Evolutionary conservation across 30 jellyfish, hydroid and myxozoan species (phyloP).

Genomic region (Hydractinia echinata): DNA sequence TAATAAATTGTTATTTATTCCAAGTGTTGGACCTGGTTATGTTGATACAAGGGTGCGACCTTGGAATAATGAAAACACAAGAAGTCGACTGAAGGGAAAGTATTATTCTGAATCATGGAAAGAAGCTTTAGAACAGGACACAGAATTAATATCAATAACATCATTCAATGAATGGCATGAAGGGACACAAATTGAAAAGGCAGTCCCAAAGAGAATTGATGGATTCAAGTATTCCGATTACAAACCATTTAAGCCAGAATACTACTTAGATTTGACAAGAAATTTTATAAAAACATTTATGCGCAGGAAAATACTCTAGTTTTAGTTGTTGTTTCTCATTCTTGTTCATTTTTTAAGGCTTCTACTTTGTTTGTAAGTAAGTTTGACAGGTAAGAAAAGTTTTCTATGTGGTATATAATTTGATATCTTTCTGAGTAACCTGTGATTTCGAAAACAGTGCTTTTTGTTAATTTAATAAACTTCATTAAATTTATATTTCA

Average conservation of each 20-base stretch:
- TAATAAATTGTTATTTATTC: constrained; percentile 52
- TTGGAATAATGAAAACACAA: constrained; percentile 83
- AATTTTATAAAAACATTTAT: constrained; percentile 34
- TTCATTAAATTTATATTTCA: too few species aligned
- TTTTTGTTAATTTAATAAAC: too few species aligned
- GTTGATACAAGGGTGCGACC: constrained; percentile 89
- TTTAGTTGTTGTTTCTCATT: too few species aligned
- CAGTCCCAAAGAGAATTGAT: constrained; percentile 43
- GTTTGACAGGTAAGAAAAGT: too few species aligned
- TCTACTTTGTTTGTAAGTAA: too few species aligned
- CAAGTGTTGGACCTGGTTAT: constrained; percentile 98
- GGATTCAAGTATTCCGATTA: constrained; percentile 52
- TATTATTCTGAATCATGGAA: constrained; percentile 78
- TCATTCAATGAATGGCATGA: constrained; percentile 99
- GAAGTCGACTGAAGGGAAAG: constrained; percentile 60
- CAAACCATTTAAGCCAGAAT: constrained; percentile 57
- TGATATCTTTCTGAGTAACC: too few species aligned
- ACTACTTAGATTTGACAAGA: constrained; percentile 58
- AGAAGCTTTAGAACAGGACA: constrained; percentile 45
- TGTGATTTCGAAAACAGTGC: too few species aligned
- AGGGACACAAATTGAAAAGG: constrained; percentile 94
- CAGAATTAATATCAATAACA: constrained; percentile 67
- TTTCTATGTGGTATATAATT: too few species aligned
- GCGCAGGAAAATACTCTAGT: too few species aligned
- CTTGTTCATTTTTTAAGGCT: too few species aligned